These are phyloP conservation scores for Gasterosteus aculeatus DNA, from an alignment of 2,113 vertebrate genomes.

Conservation along the genomic window DNA sequence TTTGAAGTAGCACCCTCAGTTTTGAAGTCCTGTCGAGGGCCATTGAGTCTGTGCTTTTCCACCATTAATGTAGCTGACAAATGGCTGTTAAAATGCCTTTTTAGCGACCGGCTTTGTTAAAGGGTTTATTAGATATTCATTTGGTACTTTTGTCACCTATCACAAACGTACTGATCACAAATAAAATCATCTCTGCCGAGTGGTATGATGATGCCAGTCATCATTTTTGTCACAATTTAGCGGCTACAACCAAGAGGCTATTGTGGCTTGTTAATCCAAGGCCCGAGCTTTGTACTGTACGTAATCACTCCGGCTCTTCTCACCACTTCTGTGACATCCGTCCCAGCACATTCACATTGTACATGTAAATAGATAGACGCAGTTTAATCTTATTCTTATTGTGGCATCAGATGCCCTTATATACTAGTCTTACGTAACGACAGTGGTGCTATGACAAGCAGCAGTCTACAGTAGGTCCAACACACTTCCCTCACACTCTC, in stretches of 20 bases:
- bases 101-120: not conserved
- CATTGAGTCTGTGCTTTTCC: not conserved
- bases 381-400: constrained; percentile 47
- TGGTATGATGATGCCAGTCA: not conserved
- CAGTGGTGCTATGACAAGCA: constrained; percentile 3
- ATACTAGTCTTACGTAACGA: constrained; percentile 21
- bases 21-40: not conserved
- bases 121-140: not conserved
- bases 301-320: not conserved
- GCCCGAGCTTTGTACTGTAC: not conserved
- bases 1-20: not conserved
- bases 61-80: not conserved
- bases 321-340: not conserved
- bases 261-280: not conserved
- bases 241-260: not conserved
- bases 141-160: not conserved
- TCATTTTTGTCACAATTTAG: constrained; percentile 9
- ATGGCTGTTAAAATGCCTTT: not conserved
- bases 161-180: not conserved
- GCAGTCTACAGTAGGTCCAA: not conserved
- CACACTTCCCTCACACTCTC: not conserved
- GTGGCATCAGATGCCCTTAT: constrained; percentile 51
- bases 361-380: constrained; percentile 49
- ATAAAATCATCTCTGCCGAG: not conserved
- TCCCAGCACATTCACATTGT: constrained; percentile 28